Percentiles rank a stretch among this genome's conserved stretches.
Conservation (phyloP, 2,113 vertebrate species). For the Origma solitaria region DNA sequence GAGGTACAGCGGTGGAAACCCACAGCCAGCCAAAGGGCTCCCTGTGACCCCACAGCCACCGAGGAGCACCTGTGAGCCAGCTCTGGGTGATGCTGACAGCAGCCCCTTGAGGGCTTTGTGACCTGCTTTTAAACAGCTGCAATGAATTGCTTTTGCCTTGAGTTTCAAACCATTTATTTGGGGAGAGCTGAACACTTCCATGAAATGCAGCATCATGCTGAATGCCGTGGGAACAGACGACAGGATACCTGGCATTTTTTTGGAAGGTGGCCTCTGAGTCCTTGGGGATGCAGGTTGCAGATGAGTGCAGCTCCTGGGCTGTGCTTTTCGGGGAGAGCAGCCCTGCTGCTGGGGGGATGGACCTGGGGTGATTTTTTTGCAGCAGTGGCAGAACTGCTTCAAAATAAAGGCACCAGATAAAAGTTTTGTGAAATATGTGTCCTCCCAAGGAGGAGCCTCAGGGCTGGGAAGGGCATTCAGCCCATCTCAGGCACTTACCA, state of each 20-base stretch:
- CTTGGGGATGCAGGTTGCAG: background rate
- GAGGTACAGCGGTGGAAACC: background rate
- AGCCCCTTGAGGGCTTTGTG: background rate
- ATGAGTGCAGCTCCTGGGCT: background rate
- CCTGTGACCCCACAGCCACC: rapidly evolving
- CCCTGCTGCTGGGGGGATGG: background rate
- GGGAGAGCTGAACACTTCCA: background rate
- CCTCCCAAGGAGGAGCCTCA: background rate
- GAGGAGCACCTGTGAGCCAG: background rate
- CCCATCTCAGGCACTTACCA: background rate
- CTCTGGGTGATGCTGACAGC: background rate
- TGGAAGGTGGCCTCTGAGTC: background rate
- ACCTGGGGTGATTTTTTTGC: rapidly evolving
- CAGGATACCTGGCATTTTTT: background rate
- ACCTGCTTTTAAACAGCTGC: background rate
- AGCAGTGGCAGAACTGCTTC: background rate
- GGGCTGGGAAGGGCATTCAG: background rate
- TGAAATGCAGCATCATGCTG: background rate
- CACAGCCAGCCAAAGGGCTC: background rate
- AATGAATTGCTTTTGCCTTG: background rate
- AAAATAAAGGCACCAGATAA: background rate
- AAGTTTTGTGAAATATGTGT: background rate
- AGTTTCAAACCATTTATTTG: background rate
- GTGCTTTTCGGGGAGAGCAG: background rate
- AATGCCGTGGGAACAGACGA: background rate